phyloP scores from a whole-genome alignment of 2,113 vertebrate species.

The Boleophthalmus pectinirostris region DNA sequence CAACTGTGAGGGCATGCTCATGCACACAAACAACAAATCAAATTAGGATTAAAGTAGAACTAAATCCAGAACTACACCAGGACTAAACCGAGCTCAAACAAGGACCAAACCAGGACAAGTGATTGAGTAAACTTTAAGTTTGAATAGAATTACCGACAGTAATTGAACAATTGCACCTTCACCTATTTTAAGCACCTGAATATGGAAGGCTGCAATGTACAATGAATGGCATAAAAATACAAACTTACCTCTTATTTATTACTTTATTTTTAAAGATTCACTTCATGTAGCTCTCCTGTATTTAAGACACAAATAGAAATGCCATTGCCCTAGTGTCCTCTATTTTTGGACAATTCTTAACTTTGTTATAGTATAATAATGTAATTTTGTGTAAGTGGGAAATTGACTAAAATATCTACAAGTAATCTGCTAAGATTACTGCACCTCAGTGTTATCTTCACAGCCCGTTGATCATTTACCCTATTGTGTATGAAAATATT shows the following conservation, averaged over 20 bases:
- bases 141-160: not conserved
- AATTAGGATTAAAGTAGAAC: too few species aligned
- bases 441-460: not conserved
- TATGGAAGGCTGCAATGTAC: not conserved
- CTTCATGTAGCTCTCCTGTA: not conserved
- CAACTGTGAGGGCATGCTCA: too few species aligned
- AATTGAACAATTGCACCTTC: not conserved
- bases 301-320: not conserved
- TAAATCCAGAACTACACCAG: too few species aligned
- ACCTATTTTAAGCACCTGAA: not conserved
- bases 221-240: not conserved
- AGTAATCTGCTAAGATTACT: not conserved
- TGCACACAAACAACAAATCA: too few species aligned
- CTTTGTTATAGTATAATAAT: too few species aligned
- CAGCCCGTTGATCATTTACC: not conserved
- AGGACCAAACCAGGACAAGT: too few species aligned
- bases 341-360: not conserved
- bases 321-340: conserved; percentile 11
- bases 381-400: too few species aligned
- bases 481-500: not conserved
- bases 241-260: not conserved
- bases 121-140: too few species aligned
- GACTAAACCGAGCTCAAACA: too few species aligned
- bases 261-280: not conserved
- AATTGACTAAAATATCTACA: not conserved